phyloP scores from a whole-genome alignment of 2,113 vertebrate genomes.

The Aix galericulata region DNA sequence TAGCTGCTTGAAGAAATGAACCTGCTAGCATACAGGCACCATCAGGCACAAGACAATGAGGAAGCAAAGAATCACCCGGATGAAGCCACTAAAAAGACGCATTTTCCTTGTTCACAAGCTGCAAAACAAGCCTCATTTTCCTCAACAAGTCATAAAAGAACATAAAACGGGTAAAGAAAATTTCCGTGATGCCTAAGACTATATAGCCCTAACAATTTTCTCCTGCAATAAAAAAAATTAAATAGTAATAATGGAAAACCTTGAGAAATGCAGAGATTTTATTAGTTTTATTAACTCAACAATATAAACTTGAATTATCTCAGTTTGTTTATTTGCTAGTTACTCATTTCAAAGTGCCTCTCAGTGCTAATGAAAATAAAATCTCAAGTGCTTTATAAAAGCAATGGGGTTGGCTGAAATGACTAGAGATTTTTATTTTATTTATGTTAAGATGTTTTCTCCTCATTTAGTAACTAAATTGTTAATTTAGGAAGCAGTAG shows the following conservation, averaged over 20 bases:
- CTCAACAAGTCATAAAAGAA: constrained; percentile 49
- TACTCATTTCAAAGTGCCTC: constrained; percentile 75
- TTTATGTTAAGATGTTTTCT: constrained; percentile 65
- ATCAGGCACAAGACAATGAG: constrained; percentile 16
- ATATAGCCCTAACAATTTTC: constrained; percentile 56
- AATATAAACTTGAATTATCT: constrained; percentile 79
- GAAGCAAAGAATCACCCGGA: constrained; percentile 26
- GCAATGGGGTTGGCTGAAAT: constrained; percentile 53
- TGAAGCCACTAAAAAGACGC: not conserved
- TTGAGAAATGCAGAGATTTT: constrained; percentile 66
- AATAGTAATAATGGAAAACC: constrained; percentile 67
- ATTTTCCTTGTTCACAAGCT: constrained; percentile 45
- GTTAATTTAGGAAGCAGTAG: constrained; percentile 12
- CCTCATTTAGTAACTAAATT: constrained; percentile 39
- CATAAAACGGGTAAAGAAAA: constrained; percentile 42
- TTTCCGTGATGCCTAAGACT: constrained; percentile 42
- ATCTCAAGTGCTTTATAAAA: constrained; percentile 80
- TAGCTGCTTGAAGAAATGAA: constrained; percentile 60
- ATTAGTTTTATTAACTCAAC: constrained; percentile 76
- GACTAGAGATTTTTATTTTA: constrained; percentile 68
- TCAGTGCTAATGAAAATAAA: constrained; percentile 77
- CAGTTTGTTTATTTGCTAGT: constrained; percentile 76
- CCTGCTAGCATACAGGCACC: not conserved
- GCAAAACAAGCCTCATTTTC: constrained; percentile 55
- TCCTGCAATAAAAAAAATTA: constrained; percentile 61